Conservation (phyloP, 2,113 vertebrate species). For the Protobothrops flavoviridis region DNA sequence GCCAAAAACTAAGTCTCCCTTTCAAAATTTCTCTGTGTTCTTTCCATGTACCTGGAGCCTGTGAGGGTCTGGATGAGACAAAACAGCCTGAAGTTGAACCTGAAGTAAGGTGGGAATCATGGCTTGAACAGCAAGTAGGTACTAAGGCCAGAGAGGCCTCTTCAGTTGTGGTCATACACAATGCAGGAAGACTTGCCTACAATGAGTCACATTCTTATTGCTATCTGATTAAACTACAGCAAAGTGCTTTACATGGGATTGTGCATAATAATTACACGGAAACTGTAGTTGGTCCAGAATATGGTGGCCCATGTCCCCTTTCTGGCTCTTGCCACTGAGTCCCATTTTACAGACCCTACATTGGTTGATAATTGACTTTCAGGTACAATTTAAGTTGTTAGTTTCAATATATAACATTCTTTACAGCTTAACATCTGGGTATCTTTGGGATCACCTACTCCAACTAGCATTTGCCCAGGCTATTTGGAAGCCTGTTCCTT, state of each 20-base stretch:
- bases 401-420: not conserved
- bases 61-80: not conserved
- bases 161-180: not conserved
- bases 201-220: not conserved
- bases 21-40: not conserved
- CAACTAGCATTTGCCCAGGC: not conserved
- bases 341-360: not conserved
- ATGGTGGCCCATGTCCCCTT: not conserved
- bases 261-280: not conserved
- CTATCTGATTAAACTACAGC: not conserved
- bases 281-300: not conserved
- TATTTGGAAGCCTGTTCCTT: not conserved
- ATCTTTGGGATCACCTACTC: not conserved
- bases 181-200: not conserved
- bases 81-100: not conserved
- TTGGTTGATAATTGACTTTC: not conserved
- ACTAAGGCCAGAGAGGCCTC: not conserved
- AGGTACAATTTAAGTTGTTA: not conserved
- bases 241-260: not conserved
- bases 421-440: not conserved
- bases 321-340: not conserved
- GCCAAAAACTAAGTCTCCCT: not conserved
- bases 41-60: not conserved
- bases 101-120: not conserved
- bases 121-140: not conserved